Evolutionary conservation across 2,113 vertebrate genomes (phyloP), one percentile per base, ranked within the genome.

Genomic region (Syngnathoides biaculeatus): DNA sequence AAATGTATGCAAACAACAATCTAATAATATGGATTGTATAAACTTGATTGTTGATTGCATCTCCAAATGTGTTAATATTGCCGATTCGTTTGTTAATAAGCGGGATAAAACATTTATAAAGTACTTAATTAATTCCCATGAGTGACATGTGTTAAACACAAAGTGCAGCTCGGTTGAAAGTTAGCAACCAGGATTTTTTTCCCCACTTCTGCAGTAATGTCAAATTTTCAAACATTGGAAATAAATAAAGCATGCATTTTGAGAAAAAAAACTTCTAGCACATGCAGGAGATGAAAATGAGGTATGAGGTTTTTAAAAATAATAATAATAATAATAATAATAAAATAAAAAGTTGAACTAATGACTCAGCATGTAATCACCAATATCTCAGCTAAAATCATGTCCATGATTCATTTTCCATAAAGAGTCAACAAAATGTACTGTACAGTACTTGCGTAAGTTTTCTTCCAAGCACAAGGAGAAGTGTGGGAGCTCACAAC

Each of bases 401-500:
- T 12, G 22, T 53, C 24, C 12, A 1, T 53, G n/a, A 55, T 22
- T 26, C 26, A 24, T 55, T 10, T 55, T 26, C 22, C 24, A 55
- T 13, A n/a, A 52, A 56, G 26, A 58, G 26, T 15, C 15, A 58
- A 58, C 26, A 3, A 19, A 39, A 35, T 35, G 30, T 35, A 35
- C 30, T n/a, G 58, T 39, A 6, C 9, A 39, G 19, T 20, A 76
- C 69, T 78, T 72, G 79, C 82, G n/a, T n/a, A n/a, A n/a, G n/a
- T n/a, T n/a, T 83, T 79, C 70, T 77, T 78, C 65, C 69, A 84
- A 58, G 84, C 81, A 86, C 69, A 70, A 86, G 75, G 64, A 79
- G 73, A 73, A 78, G 74, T 74, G 80, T 86, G 77, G 81, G 78
- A 79, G 80, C 72, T 64, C 59, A 72, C 83, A 78, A 68, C 84